Conservation (phyloP, 2,113 vertebrate species). For the Serilophus lunatus region DNA sequence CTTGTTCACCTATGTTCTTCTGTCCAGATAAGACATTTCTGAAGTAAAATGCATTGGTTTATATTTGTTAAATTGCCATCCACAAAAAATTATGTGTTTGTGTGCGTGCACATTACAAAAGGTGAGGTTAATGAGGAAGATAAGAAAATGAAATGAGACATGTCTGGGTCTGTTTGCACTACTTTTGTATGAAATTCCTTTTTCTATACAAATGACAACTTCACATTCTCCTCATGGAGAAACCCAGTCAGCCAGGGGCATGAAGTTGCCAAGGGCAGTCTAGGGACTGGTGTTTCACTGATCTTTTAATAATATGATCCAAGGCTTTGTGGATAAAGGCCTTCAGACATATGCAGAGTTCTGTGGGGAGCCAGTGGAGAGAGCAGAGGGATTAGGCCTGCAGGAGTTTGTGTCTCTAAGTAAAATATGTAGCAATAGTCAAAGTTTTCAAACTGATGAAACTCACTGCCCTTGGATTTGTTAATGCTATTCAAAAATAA, state of each 20-base stretch:
- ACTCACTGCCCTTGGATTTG: background rate
- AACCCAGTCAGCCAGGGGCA: background rate
- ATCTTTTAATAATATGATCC: conserved; percentile 52
- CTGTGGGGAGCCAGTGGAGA: conserved; percentile 47
- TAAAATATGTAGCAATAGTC: background rate
- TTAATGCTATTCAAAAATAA: background rate
- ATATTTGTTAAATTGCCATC: background rate
- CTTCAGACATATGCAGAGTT: conserved; percentile 9
- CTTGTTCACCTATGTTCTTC: background rate
- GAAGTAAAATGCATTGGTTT: background rate
- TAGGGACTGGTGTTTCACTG: conserved; percentile 7
- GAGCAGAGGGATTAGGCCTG: conserved; percentile 47
- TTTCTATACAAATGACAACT: background rate
- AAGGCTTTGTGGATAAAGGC: conserved; percentile 32
- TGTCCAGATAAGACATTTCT: background rate
- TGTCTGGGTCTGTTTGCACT: background rate
- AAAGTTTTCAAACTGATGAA: conserved; percentile 26
- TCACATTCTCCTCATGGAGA: background rate
- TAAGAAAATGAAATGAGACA: background rate
- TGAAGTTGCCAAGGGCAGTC: conserved; percentile 4
- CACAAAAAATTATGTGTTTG: background rate
- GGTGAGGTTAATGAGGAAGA: background rate
- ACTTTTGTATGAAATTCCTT: background rate
- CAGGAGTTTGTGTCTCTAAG: background rate
- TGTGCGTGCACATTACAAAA: rapidly evolving